These are phyloP conservation scores for Entomyzon cyanotis DNA, from an alignment of 2,113 vertebrate species.

Conservation along the genomic window DNA sequence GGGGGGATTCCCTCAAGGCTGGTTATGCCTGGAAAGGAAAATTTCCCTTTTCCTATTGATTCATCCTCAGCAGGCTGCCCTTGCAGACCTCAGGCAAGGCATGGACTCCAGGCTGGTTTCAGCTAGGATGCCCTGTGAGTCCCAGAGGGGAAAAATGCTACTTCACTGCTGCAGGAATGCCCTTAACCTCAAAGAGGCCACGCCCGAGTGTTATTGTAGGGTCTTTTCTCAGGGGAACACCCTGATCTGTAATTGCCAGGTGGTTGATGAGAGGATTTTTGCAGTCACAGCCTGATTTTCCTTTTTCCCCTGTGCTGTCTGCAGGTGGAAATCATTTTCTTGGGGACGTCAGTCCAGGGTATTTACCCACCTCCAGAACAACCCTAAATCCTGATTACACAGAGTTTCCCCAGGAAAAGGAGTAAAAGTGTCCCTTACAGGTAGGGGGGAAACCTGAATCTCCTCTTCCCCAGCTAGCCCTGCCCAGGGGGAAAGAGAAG, in stretches of 20 bases:
- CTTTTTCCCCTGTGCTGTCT: background rate
- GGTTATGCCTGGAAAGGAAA: background rate
- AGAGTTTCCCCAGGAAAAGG: background rate
- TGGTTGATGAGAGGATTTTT: background rate
- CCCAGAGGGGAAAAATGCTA: fast-evolving
- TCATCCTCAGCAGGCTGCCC: background rate
- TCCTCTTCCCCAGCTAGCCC: background rate
- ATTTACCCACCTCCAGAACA: background rate
- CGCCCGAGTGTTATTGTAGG: fast-evolving
- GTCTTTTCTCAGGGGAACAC: background rate
- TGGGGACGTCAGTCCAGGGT: background rate
- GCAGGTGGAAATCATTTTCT: background rate
- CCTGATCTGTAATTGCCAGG: background rate
- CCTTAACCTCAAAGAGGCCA: background rate
- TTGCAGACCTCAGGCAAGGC: background rate
- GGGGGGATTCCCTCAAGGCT: background rate
- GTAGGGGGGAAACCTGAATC: background rate
- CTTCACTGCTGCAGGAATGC: background rate
- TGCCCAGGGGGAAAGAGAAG: background rate
- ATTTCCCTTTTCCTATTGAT: background rate
- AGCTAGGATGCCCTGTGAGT: background rate
- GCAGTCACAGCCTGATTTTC: background rate
- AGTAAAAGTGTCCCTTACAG: background rate
- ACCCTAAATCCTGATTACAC: background rate
- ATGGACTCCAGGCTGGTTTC: background rate